Evolutionary conservation across 1,140 invertebrate genomes (phyloP).

Genomic region (Drosophila micromelanica): DNA sequence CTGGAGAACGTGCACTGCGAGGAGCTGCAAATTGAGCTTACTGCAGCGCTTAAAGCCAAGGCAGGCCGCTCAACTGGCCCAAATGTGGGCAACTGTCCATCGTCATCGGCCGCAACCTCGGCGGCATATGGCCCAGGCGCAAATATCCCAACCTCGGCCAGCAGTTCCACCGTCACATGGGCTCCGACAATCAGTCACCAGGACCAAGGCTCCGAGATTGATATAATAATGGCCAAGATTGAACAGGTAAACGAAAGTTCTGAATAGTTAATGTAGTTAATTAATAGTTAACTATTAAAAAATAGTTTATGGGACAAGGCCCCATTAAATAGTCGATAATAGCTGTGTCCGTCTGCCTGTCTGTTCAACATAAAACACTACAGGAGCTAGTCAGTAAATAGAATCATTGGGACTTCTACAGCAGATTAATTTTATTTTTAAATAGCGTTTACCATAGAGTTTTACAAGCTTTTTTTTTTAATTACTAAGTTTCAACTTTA

Average conservation of each 20-base stretch:
- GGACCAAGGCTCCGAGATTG: constrained; percentile 92
- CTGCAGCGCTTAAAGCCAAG: constrained; percentile 85
- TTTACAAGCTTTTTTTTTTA: too few species aligned
- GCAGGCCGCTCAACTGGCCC: constrained; percentile 50
- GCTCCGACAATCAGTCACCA: constrained; percentile 87
- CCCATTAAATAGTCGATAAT: too few species aligned
- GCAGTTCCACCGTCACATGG: constrained; percentile 81
- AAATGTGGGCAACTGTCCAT: constrained; percentile 56
- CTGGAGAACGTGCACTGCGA: constrained; percentile 95
- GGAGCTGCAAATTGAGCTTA: constrained; percentile 94
- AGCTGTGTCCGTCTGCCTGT: too few species aligned
- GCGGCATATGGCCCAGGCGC: constrained; percentile 17
- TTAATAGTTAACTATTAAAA: too few species aligned
- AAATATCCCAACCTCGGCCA: constrained; percentile 80
- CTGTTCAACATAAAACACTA: too few species aligned
- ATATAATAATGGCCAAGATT: constrained; percentile 97
- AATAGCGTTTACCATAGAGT: too few species aligned
- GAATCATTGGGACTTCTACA: too few species aligned
- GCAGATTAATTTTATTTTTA: too few species aligned
- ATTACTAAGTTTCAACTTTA: too few species aligned
- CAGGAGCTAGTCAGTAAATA: too few species aligned
- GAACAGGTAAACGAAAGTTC: constrained; percentile 87
- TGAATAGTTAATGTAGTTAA: too few species aligned
- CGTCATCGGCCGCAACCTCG: constrained; percentile 7
- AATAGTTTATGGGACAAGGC: too few species aligned